Evolutionary conservation across 2,888 invertebrate species (phyloP).

Genomic region (Dioctria linearis): DNA sequence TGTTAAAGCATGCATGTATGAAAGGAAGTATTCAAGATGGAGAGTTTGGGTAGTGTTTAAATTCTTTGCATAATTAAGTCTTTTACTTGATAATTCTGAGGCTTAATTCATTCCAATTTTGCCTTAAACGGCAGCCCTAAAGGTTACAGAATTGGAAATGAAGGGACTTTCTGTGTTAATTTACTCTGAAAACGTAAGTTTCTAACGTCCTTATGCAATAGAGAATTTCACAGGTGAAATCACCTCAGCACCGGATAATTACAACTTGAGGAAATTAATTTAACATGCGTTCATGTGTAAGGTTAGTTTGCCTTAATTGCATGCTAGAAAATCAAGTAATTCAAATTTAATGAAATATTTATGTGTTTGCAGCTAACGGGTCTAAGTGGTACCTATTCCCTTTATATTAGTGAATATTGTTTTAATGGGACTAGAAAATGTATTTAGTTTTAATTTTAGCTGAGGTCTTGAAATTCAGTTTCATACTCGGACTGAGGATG

Average conservation of each 20-base stretch:
- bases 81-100: not conserved
- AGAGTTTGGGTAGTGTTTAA: slow-evolving; percentile 7
- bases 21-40: not conserved
- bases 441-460: too few relatives aligned
- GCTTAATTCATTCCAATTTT: not conserved
- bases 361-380: too few relatives aligned
- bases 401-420: too few relatives aligned
- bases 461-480: too few relatives aligned
- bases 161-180: not conserved
- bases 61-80: slow-evolving; percentile 38
- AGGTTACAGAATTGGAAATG: not conserved
- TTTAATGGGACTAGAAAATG: too few relatives aligned
- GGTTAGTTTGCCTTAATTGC: not conserved
- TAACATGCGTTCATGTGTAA: not conserved
- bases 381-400: too few relatives aligned
- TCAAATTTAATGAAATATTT: too few relatives aligned
- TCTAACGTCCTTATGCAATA: not conserved
- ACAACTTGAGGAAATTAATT: not conserved
- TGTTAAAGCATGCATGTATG: not conserved
- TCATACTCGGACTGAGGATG: too few relatives aligned
- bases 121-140: not conserved
- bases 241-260: not conserved
- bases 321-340: too few relatives aligned
- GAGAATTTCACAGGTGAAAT: not conserved
- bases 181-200: not conserved